Conservation (phyloP, 2,888 invertebrate genomes). For the Pristionchus japonicus region DNA sequence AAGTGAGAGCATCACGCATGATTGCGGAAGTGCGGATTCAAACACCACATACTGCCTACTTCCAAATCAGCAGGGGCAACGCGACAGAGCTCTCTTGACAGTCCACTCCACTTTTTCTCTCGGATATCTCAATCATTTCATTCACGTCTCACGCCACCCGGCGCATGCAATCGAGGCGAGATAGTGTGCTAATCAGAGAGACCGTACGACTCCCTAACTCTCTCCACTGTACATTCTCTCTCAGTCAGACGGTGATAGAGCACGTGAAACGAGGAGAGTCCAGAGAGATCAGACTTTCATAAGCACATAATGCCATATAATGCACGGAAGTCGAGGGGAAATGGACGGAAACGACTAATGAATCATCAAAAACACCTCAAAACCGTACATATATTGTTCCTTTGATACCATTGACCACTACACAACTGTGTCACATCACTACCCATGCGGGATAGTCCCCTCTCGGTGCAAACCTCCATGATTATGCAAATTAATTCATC, state of each 20-base stretch:
- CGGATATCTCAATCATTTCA: not conserved
- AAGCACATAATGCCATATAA: not conserved
- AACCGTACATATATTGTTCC: too few relatives aligned
- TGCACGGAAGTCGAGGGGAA: not conserved
- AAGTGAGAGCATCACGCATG: not conserved
- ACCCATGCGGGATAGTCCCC: not conserved
- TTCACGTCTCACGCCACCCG: not conserved
- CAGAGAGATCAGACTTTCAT: not conserved
- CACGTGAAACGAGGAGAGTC: not conserved
- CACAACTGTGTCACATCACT: not conserved
- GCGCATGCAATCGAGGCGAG: not conserved
- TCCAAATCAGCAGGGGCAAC: not conserved
- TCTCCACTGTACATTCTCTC: not conserved
- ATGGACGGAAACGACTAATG: not conserved
- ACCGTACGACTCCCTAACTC: not conserved
- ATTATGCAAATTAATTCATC: not conserved
- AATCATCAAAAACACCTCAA: not conserved
- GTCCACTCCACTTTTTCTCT: not conserved
- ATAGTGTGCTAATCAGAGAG: not conserved
- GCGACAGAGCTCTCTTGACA: not conserved
- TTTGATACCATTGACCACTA: too few relatives aligned
- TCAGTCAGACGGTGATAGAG: not conserved
- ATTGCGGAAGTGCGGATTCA: too few relatives aligned
- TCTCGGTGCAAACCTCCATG: not conserved
- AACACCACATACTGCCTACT: not conserved